Conservation (phyloP, 2,888 invertebrate species). For the Himalopsyche tibetana region DNA sequence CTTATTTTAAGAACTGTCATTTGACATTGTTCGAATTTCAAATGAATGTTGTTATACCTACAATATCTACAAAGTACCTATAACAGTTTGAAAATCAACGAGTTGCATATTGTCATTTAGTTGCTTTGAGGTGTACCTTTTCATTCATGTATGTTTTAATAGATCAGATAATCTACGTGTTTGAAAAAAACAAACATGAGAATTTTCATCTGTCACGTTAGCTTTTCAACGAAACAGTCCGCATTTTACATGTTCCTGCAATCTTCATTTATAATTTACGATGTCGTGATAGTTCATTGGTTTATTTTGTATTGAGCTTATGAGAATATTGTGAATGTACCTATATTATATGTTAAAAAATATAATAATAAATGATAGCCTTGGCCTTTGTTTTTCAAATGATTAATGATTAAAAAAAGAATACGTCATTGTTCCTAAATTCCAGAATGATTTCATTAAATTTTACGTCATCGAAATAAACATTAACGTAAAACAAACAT, state of each 20-base stretch:
- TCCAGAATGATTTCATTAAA: background rate
- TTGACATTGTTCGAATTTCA: no score
- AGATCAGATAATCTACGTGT: background rate
- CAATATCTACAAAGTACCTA: no score
- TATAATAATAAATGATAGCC: background rate
- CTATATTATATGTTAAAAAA: background rate
- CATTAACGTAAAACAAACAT: no score
- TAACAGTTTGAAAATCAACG: background rate
- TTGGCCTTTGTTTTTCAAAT: constrained; percentile 32
- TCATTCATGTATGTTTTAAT: background rate
- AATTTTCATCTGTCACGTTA: background rate
- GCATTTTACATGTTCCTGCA: background rate
- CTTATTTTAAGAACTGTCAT: no score
- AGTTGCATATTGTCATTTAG: background rate
- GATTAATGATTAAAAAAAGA: background rate
- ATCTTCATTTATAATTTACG: constrained; percentile 7
- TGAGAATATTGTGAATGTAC: background rate
- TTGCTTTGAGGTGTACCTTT: background rate
- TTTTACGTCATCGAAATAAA: no score
- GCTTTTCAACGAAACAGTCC: background rate
- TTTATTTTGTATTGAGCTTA: background rate
- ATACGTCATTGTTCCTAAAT: background rate
- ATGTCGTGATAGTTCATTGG: background rate
- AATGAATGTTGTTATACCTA: no score
- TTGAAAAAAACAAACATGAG: background rate